Evolutionary conservation across 2,113 vertebrate genomes (phyloP), one percentile per base, ranked within the genome.

Genomic region (Chaetodon trifascialis): DNA sequence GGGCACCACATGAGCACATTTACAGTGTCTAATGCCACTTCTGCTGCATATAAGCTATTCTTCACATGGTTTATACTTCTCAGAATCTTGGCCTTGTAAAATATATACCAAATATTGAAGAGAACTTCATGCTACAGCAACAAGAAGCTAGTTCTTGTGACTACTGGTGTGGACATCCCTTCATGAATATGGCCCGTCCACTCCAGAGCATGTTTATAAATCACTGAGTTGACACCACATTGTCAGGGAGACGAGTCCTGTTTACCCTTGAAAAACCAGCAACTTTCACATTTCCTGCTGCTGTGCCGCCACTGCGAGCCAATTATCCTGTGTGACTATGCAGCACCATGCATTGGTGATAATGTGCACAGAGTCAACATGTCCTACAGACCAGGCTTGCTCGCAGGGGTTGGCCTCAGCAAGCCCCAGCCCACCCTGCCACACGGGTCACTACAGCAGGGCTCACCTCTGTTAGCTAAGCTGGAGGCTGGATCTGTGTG

Each of bases 281-380:
- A 92, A 94, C 93, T 95, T 94, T 93, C 87, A 86, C 87, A 93
- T 93, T 93, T 93, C 89, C 90, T 77, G 54, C 91, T 91, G 91
- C 86, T 64, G 59, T 79, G 79, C 82, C 51, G 67, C 86, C 72
- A 84, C 79, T 62, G 82, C 63, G 44, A 86, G 86, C 78, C 91
- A 84, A 95, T 96, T 95, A 96, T 96, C 95, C 94, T 83, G 85
- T 72, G 90, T 93, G 91, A 94, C 94, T 95, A 95, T 96, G 94
- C 95, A 94, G 94, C 79, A 83, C 91, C 95, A 95, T 94, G 95
- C 93, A 86, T 92, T 90, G 87, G 90, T 91, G 91, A 91, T 94
- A 93, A 93, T 91, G 92, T 93, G 88, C 78, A 21, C 90, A 90
- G 93, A 94, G 94, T 95, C 95, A 95, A 95, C 94, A 96, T 73